Base-by-base conservation (phyloP, 2,113 vertebrate genomes). In the Psophia crepitans region DNA sequence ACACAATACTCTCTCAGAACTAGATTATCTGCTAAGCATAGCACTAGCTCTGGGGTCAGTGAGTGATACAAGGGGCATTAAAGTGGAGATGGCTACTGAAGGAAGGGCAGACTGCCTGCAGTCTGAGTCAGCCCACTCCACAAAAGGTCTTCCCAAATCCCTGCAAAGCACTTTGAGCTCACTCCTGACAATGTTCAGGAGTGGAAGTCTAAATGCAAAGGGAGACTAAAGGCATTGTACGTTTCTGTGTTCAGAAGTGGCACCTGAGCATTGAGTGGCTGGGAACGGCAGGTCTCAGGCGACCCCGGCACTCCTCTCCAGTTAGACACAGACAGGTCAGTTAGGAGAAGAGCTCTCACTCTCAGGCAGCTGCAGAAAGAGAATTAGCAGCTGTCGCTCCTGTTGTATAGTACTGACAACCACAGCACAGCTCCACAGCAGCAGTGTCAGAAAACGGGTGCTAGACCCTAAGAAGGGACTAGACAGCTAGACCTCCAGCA, bases 341-440 rank as follows among this genome's bases (percentile, higher is more conserved):
- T 35, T 48, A 54, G 33, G 26, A 49, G 32, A 69, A 35, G 9
- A 26, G 18, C 33, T 76, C 13, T 84, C 26, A 15, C 28, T 57
- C 33, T 16, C 32, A 61, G 39, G 30, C 48, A 84, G 28, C 26
- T 87, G 22, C 27, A 58, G 70, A 64, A 57, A 43, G 46, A 89
- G 20, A 60, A 30, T 24, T 30, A 33, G 5, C 11, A 64, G 1
- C 21, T 39, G 21, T 66, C 0, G 0, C 4, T 49, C 14, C 15
- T 51, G 1, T 43, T 75, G 9, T 18, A 4, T 5, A 51, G 18
- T 20, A 19, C 27, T 70, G 56, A 37, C n/a, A 78, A 51, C 27
- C 15, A 22, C 43, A 75, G 23, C 56, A 44, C 0, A 8, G 22
- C n/a, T 79, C n/a, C 41, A 7, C 8, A 4, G 19, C 35, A n/a